Percentiles rank a stretch among this genome's conserved stretches.
Evolutionary conservation across 1,140 invertebrate species (phyloP).

Genomic region (Atopsyche davidsoni): DNA sequence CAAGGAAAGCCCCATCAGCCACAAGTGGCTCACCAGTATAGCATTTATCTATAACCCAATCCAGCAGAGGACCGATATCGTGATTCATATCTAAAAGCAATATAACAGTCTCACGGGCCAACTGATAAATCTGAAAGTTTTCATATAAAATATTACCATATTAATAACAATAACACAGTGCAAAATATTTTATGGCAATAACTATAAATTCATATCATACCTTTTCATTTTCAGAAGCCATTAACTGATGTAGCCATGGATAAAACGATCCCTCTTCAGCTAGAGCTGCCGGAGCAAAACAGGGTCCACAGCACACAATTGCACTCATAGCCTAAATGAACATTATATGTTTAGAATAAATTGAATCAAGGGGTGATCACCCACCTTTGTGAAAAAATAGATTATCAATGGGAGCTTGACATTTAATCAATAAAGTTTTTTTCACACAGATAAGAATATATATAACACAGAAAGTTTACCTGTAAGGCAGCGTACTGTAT

Average conservation of each 20-base stretch:
- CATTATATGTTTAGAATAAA: conserved; percentile 6
- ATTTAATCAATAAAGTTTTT: not conserved
- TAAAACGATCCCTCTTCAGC: conserved; percentile 90
- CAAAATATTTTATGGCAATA: conserved; percentile 3
- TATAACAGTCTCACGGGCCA: conserved; percentile 91
- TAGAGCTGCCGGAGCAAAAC: conserved; percentile 78
- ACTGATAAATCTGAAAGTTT: conserved; percentile 68
- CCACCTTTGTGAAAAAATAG: too few species aligned
- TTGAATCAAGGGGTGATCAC: too few species aligned
- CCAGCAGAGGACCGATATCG: conserved; percentile 85
- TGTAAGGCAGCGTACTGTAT: conserved; percentile 65
- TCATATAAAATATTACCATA: conserved; percentile 14
- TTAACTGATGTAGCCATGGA: conserved; percentile 85
- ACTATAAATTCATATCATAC: conserved; percentile 43
- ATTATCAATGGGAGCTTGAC: not conserved
- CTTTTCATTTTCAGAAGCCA: conserved; percentile 84
- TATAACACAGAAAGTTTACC: conserved; percentile 49
- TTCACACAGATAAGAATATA: not conserved
- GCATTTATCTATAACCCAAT: conserved; percentile 97
- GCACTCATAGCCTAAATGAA: conserved; percentile 83
- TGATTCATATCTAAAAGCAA: conserved; percentile 93
- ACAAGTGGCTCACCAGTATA: conserved; percentile 87
- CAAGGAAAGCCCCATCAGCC: conserved; percentile 92
- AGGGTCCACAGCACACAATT: conserved; percentile 88
- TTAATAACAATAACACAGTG: conserved; percentile 8